Percentiles rank a stretch among this genome's conserved stretches.
phyloP scores from a whole-genome alignment of 2,888 invertebrate genomes.

The Augochlorella aurata region DNA sequence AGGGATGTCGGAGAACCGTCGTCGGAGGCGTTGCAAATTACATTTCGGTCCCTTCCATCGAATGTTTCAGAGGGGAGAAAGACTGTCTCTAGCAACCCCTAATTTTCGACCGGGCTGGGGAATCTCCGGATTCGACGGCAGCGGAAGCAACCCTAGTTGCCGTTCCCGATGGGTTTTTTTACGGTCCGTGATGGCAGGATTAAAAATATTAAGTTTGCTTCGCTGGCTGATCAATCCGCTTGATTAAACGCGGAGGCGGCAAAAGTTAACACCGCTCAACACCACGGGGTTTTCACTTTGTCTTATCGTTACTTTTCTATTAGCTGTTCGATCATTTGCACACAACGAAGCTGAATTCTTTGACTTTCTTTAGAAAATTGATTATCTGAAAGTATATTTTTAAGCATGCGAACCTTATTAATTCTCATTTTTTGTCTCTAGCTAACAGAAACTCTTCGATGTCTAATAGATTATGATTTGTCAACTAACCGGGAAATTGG shows the following conservation, averaged over 20 bases:
- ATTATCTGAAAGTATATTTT: too few species aligned
- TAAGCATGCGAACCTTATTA: too few species aligned
- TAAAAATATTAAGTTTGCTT: conserved; percentile 14
- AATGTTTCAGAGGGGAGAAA: conserved; percentile 31
- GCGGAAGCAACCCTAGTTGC: conserved; percentile 26
- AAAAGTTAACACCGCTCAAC: neutral
- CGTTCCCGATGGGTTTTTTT: conserved; percentile 10
- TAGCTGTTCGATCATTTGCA: neutral
- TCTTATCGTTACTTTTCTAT: neutral
- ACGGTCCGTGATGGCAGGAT: neutral
- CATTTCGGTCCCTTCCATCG: conserved; percentile 49
- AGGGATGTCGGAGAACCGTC: conserved; percentile 33
- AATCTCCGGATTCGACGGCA: conserved; percentile 44
- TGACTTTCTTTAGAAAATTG: too few species aligned
- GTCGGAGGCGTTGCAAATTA: conserved; percentile 63
- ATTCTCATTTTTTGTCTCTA: too few species aligned
- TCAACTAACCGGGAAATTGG: too few species aligned
- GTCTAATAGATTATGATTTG: too few species aligned
- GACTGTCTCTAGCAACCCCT: conserved; percentile 57
- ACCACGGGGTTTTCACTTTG: neutral
- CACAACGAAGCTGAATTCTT: too few species aligned
- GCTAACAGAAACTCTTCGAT: too few species aligned
- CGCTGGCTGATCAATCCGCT: neutral
- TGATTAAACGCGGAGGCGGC: neutral
- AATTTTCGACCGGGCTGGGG: conserved; percentile 62